A percentile compares a stretch with the other conserved stretches of the same genome.
Conservation (phyloP, 2,888 invertebrate species). For the Drosophila prostipennis region DNA sequence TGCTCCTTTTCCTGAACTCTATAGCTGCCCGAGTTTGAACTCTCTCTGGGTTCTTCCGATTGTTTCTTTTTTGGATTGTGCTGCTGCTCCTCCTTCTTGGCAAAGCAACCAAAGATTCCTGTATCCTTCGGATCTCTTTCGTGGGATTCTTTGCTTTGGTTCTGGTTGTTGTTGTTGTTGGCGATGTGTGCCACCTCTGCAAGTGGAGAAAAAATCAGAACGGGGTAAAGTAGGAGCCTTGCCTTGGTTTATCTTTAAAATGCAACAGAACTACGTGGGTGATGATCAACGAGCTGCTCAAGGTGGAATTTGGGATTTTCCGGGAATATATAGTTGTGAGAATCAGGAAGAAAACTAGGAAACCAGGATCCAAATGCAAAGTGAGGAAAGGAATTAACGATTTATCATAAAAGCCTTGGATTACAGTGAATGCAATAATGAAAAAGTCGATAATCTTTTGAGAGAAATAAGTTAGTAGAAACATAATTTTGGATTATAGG, state of each 20-base stretch:
- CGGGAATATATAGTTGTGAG: neutral
- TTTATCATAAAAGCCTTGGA: neutral
- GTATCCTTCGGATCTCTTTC: conserved; percentile 37
- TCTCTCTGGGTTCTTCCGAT: conserved; percentile 25
- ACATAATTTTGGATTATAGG: neutral
- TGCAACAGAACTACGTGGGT: conserved; percentile 10
- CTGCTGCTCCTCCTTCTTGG: conserved; percentile 38
- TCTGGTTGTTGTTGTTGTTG: conserved; percentile 59
- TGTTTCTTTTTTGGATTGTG: conserved; percentile 8
- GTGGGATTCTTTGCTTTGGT: conserved; percentile 27
- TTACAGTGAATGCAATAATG: neutral
- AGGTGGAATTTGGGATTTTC: neutral
- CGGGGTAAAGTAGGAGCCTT: conserved; percentile 73
- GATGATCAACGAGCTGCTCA: neutral
- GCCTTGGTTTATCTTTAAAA: conserved; percentile 21
- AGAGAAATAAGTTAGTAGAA: neutral
- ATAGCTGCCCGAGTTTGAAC: conserved; percentile 58
- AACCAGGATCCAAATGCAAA: too few relatives aligned
- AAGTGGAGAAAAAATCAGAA: conserved; percentile 78
- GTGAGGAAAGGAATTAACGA: too few relatives aligned
- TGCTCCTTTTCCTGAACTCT: conserved; percentile 68
- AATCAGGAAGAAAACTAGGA: neutral
- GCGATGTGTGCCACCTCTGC: conserved; percentile 83
- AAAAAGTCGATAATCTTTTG: too few relatives aligned
- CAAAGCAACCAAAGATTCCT: conserved; percentile 59